phyloP scores from a whole-genome alignment of 2,797 vertebrate species.

The Catamblyrhynchus diadema region DNA sequence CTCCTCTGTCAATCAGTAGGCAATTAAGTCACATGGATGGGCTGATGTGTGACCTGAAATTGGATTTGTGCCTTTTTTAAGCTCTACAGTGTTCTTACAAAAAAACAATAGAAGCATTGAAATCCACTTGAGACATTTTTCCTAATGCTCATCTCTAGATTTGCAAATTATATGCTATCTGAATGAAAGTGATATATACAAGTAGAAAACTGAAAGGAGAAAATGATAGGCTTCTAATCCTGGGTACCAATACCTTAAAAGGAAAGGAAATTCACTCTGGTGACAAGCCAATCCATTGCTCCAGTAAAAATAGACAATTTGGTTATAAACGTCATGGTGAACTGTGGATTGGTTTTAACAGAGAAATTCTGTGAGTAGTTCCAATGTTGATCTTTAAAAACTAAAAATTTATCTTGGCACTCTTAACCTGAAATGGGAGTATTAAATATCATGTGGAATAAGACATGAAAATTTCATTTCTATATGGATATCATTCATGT shows the following conservation, averaged over 20 bases:
- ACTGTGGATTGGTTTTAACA: not conserved
- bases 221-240: not conserved
- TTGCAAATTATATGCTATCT: not conserved
- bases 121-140: not conserved
- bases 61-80: not conserved
- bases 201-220: not conserved
- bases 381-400: not conserved
- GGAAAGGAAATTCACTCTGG: not conserved
- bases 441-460: not conserved
- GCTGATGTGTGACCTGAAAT: not conserved
- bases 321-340: not conserved
- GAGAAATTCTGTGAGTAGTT: not conserved
- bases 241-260: not conserved
- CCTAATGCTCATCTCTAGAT: not conserved
- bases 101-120: not conserved
- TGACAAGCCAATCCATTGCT: not conserved
- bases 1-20: not conserved
- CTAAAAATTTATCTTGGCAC: not conserved
- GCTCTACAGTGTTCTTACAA: not conserved
- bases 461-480: not conserved
- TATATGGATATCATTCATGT: not conserved
- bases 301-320: not conserved
- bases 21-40: not conserved
- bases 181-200: not conserved
- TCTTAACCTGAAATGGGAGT: not conserved